Percentiles rank a stretch among this genome's conserved stretches.
These are phyloP conservation scores for Bellardia bayeri DNA, from an alignment of 2,888 invertebrate genomes.

Conservation along the genomic window DNA sequence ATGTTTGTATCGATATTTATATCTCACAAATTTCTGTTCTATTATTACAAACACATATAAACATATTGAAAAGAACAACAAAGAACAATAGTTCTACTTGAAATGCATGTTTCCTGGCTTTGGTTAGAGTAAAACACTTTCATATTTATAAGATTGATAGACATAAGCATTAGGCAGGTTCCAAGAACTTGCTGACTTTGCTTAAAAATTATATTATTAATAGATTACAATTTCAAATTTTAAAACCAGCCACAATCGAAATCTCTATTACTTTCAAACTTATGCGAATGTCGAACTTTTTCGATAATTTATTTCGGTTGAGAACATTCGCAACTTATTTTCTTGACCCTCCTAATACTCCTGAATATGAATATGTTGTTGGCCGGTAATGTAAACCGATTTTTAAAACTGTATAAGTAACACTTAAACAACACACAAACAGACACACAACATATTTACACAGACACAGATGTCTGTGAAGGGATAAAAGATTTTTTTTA, in stretches of 20 bases:
- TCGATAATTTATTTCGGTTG: too few species aligned
- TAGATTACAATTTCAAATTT: too few species aligned
- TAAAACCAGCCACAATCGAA: too few species aligned
- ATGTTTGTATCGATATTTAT: neutral
- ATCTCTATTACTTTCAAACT: too few species aligned
- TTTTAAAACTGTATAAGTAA: neutral
- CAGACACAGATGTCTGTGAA: neutral
- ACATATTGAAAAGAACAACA: neutral
- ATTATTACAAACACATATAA: neutral
- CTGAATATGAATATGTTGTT: neutral
- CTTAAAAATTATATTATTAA: too few species aligned
- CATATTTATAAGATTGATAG: too few species aligned
- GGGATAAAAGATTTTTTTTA: slow-evolving; percentile 14
- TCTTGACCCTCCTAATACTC: neutral
- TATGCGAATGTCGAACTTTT: too few species aligned
- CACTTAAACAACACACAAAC: neutral
- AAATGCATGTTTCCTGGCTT: slow-evolving; percentile 36
- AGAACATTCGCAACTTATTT: too few species aligned
- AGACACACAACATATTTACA: neutral
- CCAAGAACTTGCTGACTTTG: too few species aligned
- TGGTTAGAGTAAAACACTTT: neutral
- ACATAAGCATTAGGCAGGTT: too few species aligned
- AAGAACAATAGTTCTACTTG: slow-evolving; percentile 15
- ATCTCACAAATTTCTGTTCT: neutral
- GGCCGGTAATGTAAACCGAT: neutral